A percentile compares a stretch with the other conserved stretches of the same genome.
Conservation (phyloP, 2,888 invertebrate species). For the Brachyptera risi region DNA sequence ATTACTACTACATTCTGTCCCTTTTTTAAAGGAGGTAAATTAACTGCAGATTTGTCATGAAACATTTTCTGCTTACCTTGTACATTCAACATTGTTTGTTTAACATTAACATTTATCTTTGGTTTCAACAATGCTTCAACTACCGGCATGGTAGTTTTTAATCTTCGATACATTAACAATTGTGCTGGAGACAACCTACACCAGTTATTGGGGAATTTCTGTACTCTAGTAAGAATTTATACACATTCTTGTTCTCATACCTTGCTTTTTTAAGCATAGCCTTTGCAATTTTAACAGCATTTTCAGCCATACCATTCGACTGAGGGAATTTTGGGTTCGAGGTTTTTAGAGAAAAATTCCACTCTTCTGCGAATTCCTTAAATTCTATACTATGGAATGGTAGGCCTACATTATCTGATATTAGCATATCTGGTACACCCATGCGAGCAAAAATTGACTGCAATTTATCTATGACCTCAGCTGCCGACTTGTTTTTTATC, state of each 20-base stretch:
- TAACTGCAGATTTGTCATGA: background rate
- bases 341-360: background rate
- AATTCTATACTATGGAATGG: background rate
- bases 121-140: background rate
- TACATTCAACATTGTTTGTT: background rate
- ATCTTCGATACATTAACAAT: background rate
- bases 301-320: conserved; percentile 15
- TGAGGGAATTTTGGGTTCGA: conserved; percentile 8
- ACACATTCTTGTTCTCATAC: background rate
- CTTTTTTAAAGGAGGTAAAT: background rate
- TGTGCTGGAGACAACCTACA: background rate
- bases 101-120: background rate
- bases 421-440: conserved; percentile 1
- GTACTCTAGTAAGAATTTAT: background rate
- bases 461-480: background rate
- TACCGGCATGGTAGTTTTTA: background rate
- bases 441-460: background rate
- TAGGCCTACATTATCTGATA: conserved; percentile 11
- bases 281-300: conserved; percentile 8
- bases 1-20: background rate
- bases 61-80: background rate
- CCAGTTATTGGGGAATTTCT: background rate
- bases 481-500: background rate
- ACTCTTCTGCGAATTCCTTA: conserved; percentile 1
- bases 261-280: conserved; percentile 5